Percentiles rank a stretch among this genome's conserved stretches.
These are phyloP conservation scores for Astropecten irregularis DNA, from an alignment of 53 echinoderm and acorn worm genomes.

Conservation along the genomic window DNA sequence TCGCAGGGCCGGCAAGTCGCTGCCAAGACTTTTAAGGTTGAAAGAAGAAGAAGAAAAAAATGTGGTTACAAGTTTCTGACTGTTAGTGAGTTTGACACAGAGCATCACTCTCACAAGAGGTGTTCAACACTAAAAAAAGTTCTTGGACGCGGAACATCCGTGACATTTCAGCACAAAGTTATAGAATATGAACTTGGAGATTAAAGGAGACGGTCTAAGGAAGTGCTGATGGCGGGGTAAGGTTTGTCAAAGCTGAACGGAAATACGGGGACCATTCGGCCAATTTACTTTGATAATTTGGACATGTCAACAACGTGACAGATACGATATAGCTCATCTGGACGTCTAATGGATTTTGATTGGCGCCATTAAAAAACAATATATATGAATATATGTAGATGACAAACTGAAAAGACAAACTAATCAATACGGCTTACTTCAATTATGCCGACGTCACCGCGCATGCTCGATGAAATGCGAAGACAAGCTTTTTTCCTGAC, in stretches of 20 bases:
- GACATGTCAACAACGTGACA: slow-evolving; percentile 11
- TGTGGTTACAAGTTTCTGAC: too few species aligned
- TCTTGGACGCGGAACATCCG: not conserved
- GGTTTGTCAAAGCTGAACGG: not conserved
- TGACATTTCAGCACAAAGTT: slow-evolving; percentile 10
- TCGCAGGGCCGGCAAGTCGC: not conserved
- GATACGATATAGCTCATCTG: slow-evolving; percentile 19
- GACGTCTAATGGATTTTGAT: slow-evolving; percentile 28
- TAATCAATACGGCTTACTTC: slow-evolving; percentile 21
- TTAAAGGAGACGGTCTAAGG: slow-evolving; percentile 10
- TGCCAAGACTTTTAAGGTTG: not conserved
- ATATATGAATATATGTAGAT: not conserved
- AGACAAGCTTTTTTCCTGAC: not conserved
- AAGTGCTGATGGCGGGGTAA: slow-evolving; percentile 11
- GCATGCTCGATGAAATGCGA: not conserved
- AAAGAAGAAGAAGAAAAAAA: too few species aligned
- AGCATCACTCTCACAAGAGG: not conserved
- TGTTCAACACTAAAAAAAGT: not conserved
- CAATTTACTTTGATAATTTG: slow-evolving; percentile 38
- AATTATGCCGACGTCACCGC: not conserved
- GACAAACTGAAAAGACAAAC: not conserved
- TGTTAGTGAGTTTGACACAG: slow-evolving; percentile 3
- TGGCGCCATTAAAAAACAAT: not conserved
- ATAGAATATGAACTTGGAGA: not conserved
- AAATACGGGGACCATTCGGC: not conserved